Evolutionary conservation across 1,140 invertebrate species (phyloP), one percentile per base, ranked within the genome.

Genomic region (Holcopasites calliopsidis): DNA sequence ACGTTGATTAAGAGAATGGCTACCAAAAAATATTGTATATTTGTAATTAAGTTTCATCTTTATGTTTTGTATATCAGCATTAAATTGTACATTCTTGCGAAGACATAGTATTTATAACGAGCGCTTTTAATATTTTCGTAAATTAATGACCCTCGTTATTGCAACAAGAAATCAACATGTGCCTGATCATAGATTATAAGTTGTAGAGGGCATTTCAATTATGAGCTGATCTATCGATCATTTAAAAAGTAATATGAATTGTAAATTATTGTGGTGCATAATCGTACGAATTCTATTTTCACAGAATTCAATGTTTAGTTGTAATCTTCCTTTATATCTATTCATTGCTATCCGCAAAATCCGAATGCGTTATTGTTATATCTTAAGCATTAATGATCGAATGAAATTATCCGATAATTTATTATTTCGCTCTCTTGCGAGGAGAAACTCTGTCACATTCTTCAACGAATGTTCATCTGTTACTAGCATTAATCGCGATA

Each of bases 11-110:
- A 44, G 21, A 57, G 44, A 62, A 60, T 78, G 61, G 50, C 62
- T 81, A 76, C 60, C 62, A 83, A 82, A 82, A 85, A 66, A 68
- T 58, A 68, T 61, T 87, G 82, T 87, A 85, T 70, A 76, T 76
- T 80, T 38, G 54, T 83, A 82, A 71, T 86, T 86, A 86, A 79
- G 83, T 84, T 85, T 79, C 66, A 82, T 86, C 80, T 80, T 82
- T 84, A 84, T 71, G 23, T 84, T 82, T 66, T n/a, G 70, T 47
- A 84, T 76, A 72, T 76, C 58, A 75, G 61, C 73, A 31, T 83
- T 82, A 62, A 54, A 50, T 85, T n/a, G 69, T 75, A 78, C 55
- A 77, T 72, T 81, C 54, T 73, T 80, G 38, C 40, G 61, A 76
- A 35, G 44, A 82, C 38, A 26, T 47, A 71, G n/a, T 71, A 60